phyloP scores from a whole-genome alignment of 2,888 invertebrate species.

The Acrobasis repandana region DNA sequence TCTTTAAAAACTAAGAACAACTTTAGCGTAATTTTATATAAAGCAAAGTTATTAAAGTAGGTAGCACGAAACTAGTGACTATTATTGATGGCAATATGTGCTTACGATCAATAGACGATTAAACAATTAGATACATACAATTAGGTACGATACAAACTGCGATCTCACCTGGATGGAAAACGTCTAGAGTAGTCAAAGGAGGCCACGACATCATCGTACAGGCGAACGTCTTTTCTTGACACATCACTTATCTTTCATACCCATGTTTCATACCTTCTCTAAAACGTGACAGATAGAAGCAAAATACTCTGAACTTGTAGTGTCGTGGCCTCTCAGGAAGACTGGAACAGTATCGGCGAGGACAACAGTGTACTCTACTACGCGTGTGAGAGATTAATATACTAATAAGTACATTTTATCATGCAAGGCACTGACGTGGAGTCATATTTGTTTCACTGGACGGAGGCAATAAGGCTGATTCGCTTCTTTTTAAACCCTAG shows the following conservation, averaged over 20 bases:
- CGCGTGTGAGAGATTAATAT: conserved; percentile 16
- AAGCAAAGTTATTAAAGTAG: conserved; percentile 42
- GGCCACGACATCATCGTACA: neutral
- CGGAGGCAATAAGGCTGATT: conserved; percentile 69
- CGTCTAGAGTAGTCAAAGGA: neutral
- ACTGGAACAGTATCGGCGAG: neutral
- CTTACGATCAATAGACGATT: conserved; percentile 26
- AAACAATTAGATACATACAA: neutral
- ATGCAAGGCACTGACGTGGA: conserved; percentile 32
- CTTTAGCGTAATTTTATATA: conserved; percentile 8
- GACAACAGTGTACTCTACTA: neutral
- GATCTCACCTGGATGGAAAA: neutral
- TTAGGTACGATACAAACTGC: neutral
- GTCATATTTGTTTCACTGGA: conserved; percentile 45
- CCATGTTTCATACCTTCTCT: too few relatives aligned
- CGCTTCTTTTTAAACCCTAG: conserved; percentile 33
- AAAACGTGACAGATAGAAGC: too few relatives aligned
- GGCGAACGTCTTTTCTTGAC: neutral
- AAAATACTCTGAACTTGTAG: too few relatives aligned
- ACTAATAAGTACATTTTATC: conserved; percentile 21
- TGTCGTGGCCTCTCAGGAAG: too few relatives aligned
- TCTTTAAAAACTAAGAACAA: conserved; percentile 9
- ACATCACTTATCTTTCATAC: neutral
- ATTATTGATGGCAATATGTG: conserved; percentile 65
- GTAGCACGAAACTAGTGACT: conserved; percentile 70